Evolutionary conservation across 2,797 vertebrate genomes (phyloP).

Genomic region (Megaceryle alcyon): DNA sequence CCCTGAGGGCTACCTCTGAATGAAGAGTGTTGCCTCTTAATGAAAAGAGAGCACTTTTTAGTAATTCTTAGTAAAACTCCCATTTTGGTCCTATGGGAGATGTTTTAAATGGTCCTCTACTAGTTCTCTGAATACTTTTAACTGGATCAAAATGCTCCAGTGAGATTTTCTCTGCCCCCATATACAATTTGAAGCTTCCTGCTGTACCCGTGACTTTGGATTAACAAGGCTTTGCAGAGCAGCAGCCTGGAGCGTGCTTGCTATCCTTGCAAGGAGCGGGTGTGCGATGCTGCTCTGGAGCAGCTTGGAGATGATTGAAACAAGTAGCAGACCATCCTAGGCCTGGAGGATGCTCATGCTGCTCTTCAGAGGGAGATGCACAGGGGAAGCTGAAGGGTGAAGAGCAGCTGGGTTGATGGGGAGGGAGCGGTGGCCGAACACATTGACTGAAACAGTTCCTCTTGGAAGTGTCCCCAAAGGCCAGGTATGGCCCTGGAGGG

Average conservation of each 20-base stretch:
- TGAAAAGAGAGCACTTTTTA: not conserved
- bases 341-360: not conserved
- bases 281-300: not conserved
- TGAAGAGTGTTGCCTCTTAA: not conserved
- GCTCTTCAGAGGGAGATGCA: not conserved
- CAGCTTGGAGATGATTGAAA: accelerated
- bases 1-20: not conserved
- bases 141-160: not conserved
- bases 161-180: not conserved
- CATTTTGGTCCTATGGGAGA: not conserved
- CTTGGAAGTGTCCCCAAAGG: not conserved
- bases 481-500: not conserved
- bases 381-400: not conserved
- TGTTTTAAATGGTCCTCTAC: not conserved
- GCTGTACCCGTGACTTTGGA: not conserved
- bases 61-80: not conserved
- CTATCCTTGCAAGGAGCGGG: accelerated
- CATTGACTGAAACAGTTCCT: not conserved
- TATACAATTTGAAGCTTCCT: not conserved
- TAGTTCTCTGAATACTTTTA: not conserved
- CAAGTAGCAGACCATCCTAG: not conserved
- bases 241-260: accelerated
- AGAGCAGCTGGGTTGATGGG: not conserved
- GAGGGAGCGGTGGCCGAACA: not conserved
- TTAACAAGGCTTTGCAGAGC: not conserved